phyloP scores from a whole-genome alignment of 2,888 invertebrate genomes.

The Zygogramma bicolorata region DNA sequence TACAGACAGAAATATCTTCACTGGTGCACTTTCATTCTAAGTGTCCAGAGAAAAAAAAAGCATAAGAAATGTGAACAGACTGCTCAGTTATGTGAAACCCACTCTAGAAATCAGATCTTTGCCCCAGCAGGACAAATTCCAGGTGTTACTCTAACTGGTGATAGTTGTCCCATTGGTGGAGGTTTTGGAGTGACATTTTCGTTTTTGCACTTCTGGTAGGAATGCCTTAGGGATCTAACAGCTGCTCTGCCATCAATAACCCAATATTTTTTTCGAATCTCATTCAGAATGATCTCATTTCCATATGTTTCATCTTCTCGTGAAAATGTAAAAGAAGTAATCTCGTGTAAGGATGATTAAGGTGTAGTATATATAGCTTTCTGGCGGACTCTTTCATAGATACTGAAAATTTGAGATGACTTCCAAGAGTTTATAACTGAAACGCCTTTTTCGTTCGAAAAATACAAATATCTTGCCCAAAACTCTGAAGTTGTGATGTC shows the following conservation, averaged over 20 bases:
- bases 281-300: conserved; percentile 19
- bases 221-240: not conserved
- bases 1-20: no score
- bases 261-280: conserved; percentile 22
- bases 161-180: no score
- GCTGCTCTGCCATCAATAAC: conserved; percentile 28
- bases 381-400: not conserved
- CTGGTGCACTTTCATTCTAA: no score
- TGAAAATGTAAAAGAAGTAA: not conserved
- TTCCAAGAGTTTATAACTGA: not conserved
- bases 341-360: not conserved
- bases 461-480: not conserved
- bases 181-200: no score
- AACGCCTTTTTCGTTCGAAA: not conserved
- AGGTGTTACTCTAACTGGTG: no score
- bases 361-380: not conserved
- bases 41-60: no score
- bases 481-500: not conserved
- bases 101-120: no score
- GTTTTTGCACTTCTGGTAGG: no score
- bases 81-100: no score
- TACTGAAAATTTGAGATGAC: not conserved
- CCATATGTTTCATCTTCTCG: conserved; percentile 16
- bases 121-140: no score
- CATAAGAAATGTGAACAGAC: no score